Percentiles rank a stretch among this genome's conserved stretches.
phyloP scores from a whole-genome alignment of 2,888 invertebrate genomes.

The Zhuqinia jingwanae region DNA sequence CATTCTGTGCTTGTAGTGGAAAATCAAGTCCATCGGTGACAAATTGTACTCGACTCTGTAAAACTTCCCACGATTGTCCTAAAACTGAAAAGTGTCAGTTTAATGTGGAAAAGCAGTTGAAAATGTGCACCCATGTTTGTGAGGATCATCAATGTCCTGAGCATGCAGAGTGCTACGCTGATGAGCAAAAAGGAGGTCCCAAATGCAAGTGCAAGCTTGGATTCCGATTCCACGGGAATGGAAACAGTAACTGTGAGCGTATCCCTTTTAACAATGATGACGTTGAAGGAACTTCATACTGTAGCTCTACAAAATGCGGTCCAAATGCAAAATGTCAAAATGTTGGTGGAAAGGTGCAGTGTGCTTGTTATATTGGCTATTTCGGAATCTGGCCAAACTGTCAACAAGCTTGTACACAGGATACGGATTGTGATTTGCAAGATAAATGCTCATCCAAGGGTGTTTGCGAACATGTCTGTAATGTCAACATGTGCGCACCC shows the following conservation, averaged over 20 bases:
- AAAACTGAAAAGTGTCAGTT: slow-evolving; percentile 67
- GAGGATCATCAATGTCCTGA: slow-evolving; percentile 56
- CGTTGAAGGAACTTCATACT: slow-evolving; percentile 36
- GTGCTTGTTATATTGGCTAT: slow-evolving; percentile 35
- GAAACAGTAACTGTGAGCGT: slow-evolving; percentile 40
- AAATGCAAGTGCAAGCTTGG: slow-evolving; percentile 57
- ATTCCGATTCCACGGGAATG: slow-evolving; percentile 55
- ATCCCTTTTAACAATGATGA: slow-evolving; percentile 37
- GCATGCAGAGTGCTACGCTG: slow-evolving; percentile 58
- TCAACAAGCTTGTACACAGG: slow-evolving; percentile 40
- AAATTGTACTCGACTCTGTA: slow-evolving; percentile 59
- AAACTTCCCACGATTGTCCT: slow-evolving; percentile 57
- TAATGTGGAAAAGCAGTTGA: slow-evolving; percentile 39
- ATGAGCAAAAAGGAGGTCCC: slow-evolving; percentile 52
- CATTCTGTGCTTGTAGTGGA: slow-evolving; percentile 55
- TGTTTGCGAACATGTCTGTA: slow-evolving; percentile 55
- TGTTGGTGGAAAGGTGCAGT: slow-evolving; percentile 42
- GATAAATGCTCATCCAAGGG: slow-evolving; percentile 56
- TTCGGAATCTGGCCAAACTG: slow-evolving; percentile 61
- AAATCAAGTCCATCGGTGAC: slow-evolving; percentile 1
- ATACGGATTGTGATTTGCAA: slow-evolving; percentile 54
- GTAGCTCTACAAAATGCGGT: slow-evolving; percentile 55
- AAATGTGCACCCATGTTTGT: slow-evolving; percentile 60
- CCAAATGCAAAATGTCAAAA: slow-evolving; percentile 48
- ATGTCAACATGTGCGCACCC: slow-evolving; percentile 53